Conservation (phyloP, 1,140 invertebrate species). For the Asbolus verrucosus region DNA sequence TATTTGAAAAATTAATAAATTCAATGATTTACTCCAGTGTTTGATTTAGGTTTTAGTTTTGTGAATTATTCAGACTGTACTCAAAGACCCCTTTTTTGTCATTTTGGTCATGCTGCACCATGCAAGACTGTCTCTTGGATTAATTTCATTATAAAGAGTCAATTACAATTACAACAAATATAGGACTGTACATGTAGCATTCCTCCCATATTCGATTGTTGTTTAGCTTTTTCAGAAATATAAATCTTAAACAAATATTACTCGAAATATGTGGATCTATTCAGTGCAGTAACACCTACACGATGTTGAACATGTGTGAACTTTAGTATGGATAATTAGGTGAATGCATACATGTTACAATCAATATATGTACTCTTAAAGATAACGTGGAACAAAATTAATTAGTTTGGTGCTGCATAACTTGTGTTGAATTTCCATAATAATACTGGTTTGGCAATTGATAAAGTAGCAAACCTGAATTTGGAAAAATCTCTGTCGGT, state of each 20-base stretch:
- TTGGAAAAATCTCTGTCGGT: too few relatives aligned
- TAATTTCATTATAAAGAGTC: too few relatives aligned
- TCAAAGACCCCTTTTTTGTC: too few relatives aligned
- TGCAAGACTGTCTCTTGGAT: too few relatives aligned
- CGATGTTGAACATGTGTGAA: constrained; percentile 30
- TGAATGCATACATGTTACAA: constrained; percentile 30
- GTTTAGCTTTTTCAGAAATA: constrained; percentile 3
- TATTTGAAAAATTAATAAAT: too few relatives aligned
- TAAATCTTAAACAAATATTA: constrained; percentile 9
- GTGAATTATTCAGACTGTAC: too few relatives aligned
- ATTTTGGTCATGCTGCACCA: too few relatives aligned
- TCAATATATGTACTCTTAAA: constrained; percentile 23
- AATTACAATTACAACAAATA: too few relatives aligned
- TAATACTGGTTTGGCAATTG: constrained; percentile 30
- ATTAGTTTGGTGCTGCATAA: constrained; percentile 30
- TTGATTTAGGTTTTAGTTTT: too few relatives aligned
- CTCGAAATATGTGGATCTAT: constrained; percentile 3
- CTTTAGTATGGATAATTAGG: constrained; percentile 30
- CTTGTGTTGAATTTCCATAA: constrained; percentile 29
- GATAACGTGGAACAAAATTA: constrained; percentile 32
- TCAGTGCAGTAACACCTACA: constrained; percentile 33
- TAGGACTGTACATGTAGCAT: too few relatives aligned
- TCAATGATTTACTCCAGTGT: too few relatives aligned
- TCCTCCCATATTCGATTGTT: neutral
- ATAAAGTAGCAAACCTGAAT: constrained; percentile 10